Evolutionary conservation across 2,888 invertebrate species (phyloP).

Genomic region (Scaptomyza reducta): DNA sequence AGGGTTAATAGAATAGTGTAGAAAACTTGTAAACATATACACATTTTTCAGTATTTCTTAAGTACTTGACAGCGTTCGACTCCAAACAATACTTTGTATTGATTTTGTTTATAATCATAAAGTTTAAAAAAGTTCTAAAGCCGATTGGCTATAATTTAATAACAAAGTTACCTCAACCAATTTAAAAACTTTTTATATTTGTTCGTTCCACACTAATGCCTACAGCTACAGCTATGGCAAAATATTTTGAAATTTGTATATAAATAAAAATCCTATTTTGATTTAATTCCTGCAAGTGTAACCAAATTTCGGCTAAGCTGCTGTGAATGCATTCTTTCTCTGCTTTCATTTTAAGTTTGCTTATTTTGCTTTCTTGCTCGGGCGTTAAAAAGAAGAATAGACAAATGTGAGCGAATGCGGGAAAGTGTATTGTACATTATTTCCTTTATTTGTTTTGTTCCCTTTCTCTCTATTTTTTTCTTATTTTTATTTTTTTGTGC

Average conservation of each 20-base stretch:
- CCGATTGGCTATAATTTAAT: neutral
- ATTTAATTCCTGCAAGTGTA: constrained; percentile 6
- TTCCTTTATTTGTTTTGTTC: constrained; percentile 27
- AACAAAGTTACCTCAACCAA: neutral
- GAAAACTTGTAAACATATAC: neutral
- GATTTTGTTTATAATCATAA: neutral
- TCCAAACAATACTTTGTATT: neutral
- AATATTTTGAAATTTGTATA: neutral
- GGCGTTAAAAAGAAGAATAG: constrained; percentile 52
- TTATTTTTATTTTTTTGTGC: neutral
- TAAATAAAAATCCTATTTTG: neutral
- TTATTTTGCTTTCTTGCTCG: constrained; percentile 32
- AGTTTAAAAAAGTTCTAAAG: neutral
- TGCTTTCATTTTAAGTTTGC: constrained; percentile 16
- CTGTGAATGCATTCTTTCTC: neutral
- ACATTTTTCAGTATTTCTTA: neutral
- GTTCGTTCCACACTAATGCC: neutral
- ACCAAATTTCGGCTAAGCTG: constrained; percentile 8
- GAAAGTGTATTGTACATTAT: constrained; percentile 52
- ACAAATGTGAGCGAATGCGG: constrained; percentile 56
- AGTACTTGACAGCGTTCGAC: neutral
- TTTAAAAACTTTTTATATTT: neutral
- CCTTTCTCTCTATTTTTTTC: neutral
- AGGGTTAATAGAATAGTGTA: neutral
- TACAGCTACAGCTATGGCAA: neutral